These are phyloP conservation scores for Pteria penguin DNA, from an alignment of 2,888 invertebrate species.

Conservation along the genomic window DNA sequence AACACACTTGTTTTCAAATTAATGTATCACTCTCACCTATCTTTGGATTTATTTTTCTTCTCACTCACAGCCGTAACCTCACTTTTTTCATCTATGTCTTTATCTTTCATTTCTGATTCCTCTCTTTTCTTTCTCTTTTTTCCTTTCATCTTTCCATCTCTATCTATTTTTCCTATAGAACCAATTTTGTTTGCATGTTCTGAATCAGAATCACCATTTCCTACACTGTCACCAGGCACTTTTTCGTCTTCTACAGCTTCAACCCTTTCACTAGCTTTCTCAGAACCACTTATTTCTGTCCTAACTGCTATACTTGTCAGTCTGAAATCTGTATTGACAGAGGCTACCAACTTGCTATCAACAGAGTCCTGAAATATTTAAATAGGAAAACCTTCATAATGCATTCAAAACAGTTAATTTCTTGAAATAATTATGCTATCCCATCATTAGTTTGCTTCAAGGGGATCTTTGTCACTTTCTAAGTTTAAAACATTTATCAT, in stretches of 20 bases:
- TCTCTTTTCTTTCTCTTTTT: slow-evolving; percentile 10
- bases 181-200: not conserved
- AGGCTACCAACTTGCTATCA: slow-evolving; percentile 48
- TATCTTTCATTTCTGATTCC: slow-evolving; percentile 1
- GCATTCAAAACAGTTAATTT: no score
- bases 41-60: not conserved
- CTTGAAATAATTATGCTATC: no score
- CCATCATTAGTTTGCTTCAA: no score
- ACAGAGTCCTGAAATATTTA: slow-evolving; percentile 45
- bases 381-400: not conserved
- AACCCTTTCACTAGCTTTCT: not conserved
- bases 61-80: not conserved
- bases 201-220: not conserved
- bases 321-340: slow-evolving; percentile 63
- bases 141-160: slow-evolving; percentile 8
- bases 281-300: not conserved
- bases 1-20: no score
- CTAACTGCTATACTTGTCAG: slow-evolving; percentile 66
- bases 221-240: no score
- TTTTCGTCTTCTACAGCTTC: no score
- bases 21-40: not conserved
- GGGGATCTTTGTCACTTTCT: no score
- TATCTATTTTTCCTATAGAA: not conserved
- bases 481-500: no score
- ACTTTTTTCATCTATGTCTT: slow-evolving; percentile 20